Percentiles rank a stretch among this genome's conserved stretches.
Conservation (phyloP, 2,888 invertebrate genomes). For the Notodonta ziczac region DNA sequence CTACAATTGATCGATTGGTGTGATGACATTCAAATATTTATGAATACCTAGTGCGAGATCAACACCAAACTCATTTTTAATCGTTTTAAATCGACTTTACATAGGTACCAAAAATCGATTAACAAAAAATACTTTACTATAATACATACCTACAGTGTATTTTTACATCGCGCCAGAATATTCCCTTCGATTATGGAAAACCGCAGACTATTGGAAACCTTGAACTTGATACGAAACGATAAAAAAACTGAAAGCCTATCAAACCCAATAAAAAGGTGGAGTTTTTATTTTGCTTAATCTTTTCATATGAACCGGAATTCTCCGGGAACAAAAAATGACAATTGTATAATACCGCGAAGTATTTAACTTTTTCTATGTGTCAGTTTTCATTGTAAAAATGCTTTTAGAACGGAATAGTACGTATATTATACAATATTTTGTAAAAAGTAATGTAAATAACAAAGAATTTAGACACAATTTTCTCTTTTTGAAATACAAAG, state of each 20-base stretch:
- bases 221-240: slow-evolving; percentile 38
- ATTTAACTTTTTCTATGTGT: slow-evolving; percentile 32
- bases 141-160: background rate
- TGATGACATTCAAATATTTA: too few species aligned
- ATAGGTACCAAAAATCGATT: too few species aligned
- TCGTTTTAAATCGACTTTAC: too few species aligned
- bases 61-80: too few species aligned
- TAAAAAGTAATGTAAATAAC: too few species aligned
- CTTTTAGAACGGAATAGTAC: slow-evolving; percentile 7
- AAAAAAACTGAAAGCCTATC: slow-evolving; percentile 31
- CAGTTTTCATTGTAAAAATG: slow-evolving; percentile 25
- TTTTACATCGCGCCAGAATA: slow-evolving; percentile 5
- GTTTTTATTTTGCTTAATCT: slow-evolving; percentile 31
- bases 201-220: slow-evolving; percentile 20
- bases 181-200: slow-evolving; percentile 13
- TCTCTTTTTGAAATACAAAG: too few species aligned
- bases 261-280: slow-evolving; percentile 34
- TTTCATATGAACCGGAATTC: slow-evolving; percentile 52
- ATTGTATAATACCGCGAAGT: slow-evolving; percentile 38
- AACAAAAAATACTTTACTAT: background rate
- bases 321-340: slow-evolving; percentile 43
- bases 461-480: too few species aligned
- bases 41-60: too few species aligned
- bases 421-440: background rate
- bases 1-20: too few species aligned